These are phyloP conservation scores for Cephus pygmeus DNA, from an alignment of 2,888 invertebrate species.

Conservation along the genomic window DNA sequence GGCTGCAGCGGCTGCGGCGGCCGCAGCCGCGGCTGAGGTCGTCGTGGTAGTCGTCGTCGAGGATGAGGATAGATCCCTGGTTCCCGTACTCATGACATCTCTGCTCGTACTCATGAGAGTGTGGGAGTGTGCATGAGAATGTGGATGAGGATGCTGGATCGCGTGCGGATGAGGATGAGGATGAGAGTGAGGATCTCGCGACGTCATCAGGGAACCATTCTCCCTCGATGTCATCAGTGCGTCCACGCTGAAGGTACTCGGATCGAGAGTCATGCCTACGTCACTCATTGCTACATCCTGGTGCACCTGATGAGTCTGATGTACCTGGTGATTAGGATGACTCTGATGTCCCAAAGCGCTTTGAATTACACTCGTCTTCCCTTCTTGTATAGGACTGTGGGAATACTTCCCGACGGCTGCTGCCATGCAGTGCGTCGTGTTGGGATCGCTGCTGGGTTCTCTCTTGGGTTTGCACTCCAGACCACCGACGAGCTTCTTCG, in stretches of 20 bases:
- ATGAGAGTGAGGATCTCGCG: conserved; percentile 35
- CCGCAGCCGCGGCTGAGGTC: conserved; percentile 24
- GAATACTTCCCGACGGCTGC: conserved; percentile 51
- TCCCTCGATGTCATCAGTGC: conserved; percentile 70
- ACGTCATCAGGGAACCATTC: conserved; percentile 37
- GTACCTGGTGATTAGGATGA: conserved; percentile 40
- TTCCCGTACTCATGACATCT: conserved; percentile 29
- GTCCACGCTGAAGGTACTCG: conserved; percentile 73
- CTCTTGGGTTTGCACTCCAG: conserved; percentile 74
- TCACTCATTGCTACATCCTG: conserved; percentile 56
- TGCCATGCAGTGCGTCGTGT: conserved; percentile 65
- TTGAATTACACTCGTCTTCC: conserved; percentile 63
- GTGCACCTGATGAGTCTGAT: conserved; percentile 44
- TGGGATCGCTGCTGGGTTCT: conserved; percentile 74
- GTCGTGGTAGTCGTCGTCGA: conserved; percentile 48
- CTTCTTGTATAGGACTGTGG: conserved; percentile 68
- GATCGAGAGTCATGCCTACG: conserved; percentile 49
- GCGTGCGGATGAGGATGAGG: conserved; percentile 40
- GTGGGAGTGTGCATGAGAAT: conserved; percentile 45
- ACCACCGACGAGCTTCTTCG: conserved; percentile 62
- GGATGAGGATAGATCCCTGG: conserved; percentile 39
- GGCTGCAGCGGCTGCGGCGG: conserved; percentile 53
- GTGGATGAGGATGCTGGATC: conserved; percentile 46
- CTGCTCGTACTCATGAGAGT: conserved; percentile 43
- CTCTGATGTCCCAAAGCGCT: conserved; percentile 49